Evolutionary conservation across 1,140 invertebrate genomes (phyloP), one percentile per base, ranked within the genome.

Genomic region (Leptinotarsa undecemlineata): DNA sequence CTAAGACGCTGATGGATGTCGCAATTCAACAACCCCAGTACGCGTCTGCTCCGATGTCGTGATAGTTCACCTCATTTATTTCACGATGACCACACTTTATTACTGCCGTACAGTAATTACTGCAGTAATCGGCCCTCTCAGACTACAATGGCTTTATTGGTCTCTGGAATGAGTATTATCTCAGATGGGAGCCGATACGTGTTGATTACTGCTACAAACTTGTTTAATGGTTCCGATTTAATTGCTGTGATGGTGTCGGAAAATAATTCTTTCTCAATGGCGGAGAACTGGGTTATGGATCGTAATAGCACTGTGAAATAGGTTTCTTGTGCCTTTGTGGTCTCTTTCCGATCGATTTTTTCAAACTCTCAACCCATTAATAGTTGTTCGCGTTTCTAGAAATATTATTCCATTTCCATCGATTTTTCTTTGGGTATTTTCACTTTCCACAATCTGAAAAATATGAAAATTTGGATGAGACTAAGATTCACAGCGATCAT

Each of bases 41-140:
- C 57, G 60, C 69, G 69, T 71, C 69, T 71, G 69, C 57, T 71
- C 48, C 60, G 69, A 47, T 72, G 71, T 64, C 60, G 71, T 48
- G 71, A 72, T 63, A 72, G 71, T 64, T 33, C 33, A 62, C 51
- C 33, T 33, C 71, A 72, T 72, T 72, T 64, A 72, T 23, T 33
- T 26, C 71, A 42, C 71, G 57, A 72, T 72, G 71, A 72, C 71
- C 71, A 48, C 71, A 72, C 71, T 72, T 72, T 72, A 72, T 72
- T 72, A 72, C 26, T 63, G 71, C 33, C 62, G 61, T 48, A 64
- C 71, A 61, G 71, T 72, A 72, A 72, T 72, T 72, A 61, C 61
- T 20, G 60, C 62, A 63, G 71, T 72, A 72, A 72, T 72, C 71
- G 71, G 33, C 71, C 48, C 51, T 21, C 57, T 42, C 71, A 72